These are phyloP conservation scores for Trachelus troglodyta DNA, from an alignment of 2,888 invertebrate species.

Conservation along the genomic window DNA sequence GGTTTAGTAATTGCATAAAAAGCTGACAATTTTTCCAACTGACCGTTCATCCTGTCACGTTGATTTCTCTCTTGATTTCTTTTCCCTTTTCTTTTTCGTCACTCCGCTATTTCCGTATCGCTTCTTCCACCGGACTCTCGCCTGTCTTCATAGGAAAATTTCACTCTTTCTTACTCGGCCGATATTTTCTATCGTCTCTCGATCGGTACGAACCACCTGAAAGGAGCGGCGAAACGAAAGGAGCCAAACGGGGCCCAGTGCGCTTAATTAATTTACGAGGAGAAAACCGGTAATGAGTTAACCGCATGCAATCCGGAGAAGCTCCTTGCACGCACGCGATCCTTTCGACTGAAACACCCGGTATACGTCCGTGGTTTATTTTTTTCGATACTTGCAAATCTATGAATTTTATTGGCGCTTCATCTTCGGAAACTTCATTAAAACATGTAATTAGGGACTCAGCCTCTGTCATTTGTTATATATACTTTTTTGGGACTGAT, in stretches of 20 bases:
- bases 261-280: slow-evolving; percentile 55
- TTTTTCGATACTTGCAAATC: too few relatives aligned
- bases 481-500: neutral
- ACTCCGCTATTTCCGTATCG: slow-evolving; percentile 26
- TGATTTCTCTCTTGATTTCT: neutral
- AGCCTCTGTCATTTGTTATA: neutral
- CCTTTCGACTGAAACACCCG: slow-evolving; percentile 13
- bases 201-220: too few relatives aligned
- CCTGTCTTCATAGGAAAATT: too few relatives aligned
- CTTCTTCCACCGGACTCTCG: slow-evolving; percentile 21
- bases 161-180: too few relatives aligned
- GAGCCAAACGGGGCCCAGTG: too few relatives aligned
- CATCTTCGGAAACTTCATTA: too few relatives aligned
- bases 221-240: too few relatives aligned
- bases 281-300: slow-evolving; percentile 57
- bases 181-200: too few relatives aligned
- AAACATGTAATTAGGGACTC: neutral
- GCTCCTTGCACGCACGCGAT: slow-evolving; percentile 48
- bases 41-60: too few relatives aligned
- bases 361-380: neutral
- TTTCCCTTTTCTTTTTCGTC: neutral
- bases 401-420: too few relatives aligned
- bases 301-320: slow-evolving; percentile 43
- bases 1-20: too few relatives aligned
- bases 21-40: too few relatives aligned